Conservation (phyloP, 2,888 invertebrate species). For the Caenorhabditis uteleia region DNA sequence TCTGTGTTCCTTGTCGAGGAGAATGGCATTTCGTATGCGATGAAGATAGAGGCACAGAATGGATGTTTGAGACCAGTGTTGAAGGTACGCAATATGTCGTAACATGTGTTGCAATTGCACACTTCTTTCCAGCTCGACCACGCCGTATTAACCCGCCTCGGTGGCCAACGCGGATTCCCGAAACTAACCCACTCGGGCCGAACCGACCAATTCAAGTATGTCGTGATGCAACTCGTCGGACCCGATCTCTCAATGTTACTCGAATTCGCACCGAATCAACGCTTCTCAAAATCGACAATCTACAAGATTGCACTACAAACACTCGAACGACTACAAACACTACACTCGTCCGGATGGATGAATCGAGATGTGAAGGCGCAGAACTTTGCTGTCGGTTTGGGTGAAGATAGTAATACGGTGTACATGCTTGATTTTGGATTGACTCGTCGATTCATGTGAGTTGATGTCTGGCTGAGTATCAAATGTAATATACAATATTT, state of each 20-base stretch:
- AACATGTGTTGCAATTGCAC: too few species aligned
- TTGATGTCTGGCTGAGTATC: too few species aligned
- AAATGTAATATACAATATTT: too few species aligned
- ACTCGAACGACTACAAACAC: slow-evolving; percentile 49
- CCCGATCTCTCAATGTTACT: slow-evolving; percentile 33
- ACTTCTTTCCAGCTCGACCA: slow-evolving; percentile 32
- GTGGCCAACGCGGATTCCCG: slow-evolving; percentile 23
- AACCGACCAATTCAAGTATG: slow-evolving; percentile 49
- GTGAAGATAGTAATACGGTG: slow-evolving; percentile 41
- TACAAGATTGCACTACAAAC: slow-evolving; percentile 52
- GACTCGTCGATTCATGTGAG: slow-evolving; percentile 42
- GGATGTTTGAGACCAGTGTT: slow-evolving; percentile 30
- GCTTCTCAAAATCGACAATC: slow-evolving; percentile 51
- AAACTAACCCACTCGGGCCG: slow-evolving; percentile 42
- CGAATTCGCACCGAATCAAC: slow-evolving; percentile 18
- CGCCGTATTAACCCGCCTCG: slow-evolving; percentile 18
- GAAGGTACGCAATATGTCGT: too few species aligned
- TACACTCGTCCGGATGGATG: slow-evolving; percentile 56
- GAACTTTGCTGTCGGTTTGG: slow-evolving; percentile 60
- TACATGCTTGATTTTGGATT: slow-evolving; percentile 64
- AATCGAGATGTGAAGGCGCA: slow-evolving; percentile 59
- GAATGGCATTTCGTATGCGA: slow-evolving; percentile 31
- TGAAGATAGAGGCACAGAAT: slow-evolving; percentile 32
- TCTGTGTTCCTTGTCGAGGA: slow-evolving; percentile 35
- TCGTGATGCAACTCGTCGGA: slow-evolving; percentile 55